Evolutionary conservation across 2,888 invertebrate species (phyloP), one percentile per base, ranked within the genome.

Genomic region (Xanthorhoe spadicearia): DNA sequence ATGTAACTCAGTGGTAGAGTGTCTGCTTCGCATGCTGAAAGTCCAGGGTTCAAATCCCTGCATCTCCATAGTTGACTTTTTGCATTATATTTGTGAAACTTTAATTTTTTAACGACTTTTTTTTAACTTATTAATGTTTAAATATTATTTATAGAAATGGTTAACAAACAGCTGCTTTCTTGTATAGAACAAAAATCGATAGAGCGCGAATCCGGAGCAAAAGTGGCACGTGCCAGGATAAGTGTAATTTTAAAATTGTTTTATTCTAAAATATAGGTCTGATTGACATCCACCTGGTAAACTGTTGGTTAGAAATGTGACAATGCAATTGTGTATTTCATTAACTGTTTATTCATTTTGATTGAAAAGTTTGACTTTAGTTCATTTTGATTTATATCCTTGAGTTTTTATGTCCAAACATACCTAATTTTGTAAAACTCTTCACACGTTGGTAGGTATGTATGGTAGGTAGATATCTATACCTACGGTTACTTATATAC

Each of bases 1-100:
- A 85, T 92, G 90, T 92, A 92, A 92, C 91, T 91, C 90, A 92
- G 91, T 90, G 91, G 90, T 91, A 92, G 91, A 94, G 94, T 94
- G 94, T 94, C 94, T 94, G 94, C 94, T 94, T 94, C 94, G 94
- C 94, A 94, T 94, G 94, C 94, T 94, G 94, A 94, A 94, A 94
- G 94, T 94, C 94, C 93, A 93, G 94, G 94, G 94, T 94, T 94
- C 94, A 94, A 94, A 94, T 94, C 94, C 94, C 94, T 93, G 93
- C 93, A 93, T 90, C 94, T 94, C 94, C 94, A 94, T 71, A 77
- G 18, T 8, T 15, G 0, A 0, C 10, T 35, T 69, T 77, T 76
- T 77, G 73, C 67, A 60, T 17, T 17, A 17, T 15, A 3, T 48
- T 48, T 48, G 1, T 15, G 17, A 48, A 43, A 2, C 10, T 2